phyloP scores from a whole-genome alignment of 2,888 invertebrate species.

The Mimas tiliae region DNA sequence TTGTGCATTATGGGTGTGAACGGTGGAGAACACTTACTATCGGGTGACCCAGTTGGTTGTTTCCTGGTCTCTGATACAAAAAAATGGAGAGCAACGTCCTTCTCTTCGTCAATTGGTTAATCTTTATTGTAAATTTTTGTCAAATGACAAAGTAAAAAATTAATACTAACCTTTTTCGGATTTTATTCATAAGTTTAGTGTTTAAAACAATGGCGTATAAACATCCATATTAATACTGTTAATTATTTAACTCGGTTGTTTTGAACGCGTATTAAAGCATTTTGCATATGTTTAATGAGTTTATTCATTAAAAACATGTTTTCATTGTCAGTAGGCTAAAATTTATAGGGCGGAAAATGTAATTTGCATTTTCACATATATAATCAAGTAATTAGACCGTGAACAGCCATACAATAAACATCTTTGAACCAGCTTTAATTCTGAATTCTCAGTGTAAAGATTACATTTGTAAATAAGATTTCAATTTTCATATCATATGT shows the following conservation, averaged over 20 bases:
- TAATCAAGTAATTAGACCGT: conserved; percentile 29
- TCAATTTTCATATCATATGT: neutral
- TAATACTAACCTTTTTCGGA: too few relatives aligned
- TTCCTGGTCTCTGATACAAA: too few relatives aligned
- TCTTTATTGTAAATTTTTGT: too few relatives aligned
- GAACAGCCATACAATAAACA: conserved; percentile 20
- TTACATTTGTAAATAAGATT: neutral
- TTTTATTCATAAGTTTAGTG: neutral
- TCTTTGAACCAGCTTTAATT: conserved; percentile 9
- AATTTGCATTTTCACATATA: conserved; percentile 35
- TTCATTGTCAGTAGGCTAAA: conserved; percentile 42
- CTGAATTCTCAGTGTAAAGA: neutral
- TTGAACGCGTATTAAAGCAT: neutral
- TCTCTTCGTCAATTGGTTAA: too few relatives aligned
- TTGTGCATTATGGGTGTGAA: too few relatives aligned
- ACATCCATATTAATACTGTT: neutral
- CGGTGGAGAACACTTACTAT: too few relatives aligned
- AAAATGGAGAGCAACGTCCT: too few relatives aligned
- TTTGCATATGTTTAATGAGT: conserved; percentile 30
- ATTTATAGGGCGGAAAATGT: conserved; percentile 41
- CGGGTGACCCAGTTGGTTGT: too few relatives aligned
- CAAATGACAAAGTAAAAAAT: too few relatives aligned
- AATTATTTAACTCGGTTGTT: neutral
- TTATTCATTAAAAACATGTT: conserved; percentile 40
- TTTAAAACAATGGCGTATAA: neutral